Base-by-base conservation (phyloP, 1,140 invertebrate genomes). In the Solenopsis invicta region DNA sequence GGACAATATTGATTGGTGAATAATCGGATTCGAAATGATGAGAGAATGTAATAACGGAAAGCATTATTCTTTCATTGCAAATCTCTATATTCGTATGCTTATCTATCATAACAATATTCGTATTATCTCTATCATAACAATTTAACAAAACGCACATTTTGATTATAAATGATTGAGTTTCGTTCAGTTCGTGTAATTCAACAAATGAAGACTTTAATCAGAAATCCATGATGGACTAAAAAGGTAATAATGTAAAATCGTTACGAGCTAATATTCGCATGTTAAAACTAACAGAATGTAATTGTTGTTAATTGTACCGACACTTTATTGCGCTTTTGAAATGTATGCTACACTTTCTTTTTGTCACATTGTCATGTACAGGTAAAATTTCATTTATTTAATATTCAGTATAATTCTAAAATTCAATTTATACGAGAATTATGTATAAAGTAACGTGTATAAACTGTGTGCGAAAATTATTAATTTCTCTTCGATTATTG, bases 191-290 rank as follows among this genome's bases (percentile, higher is more conserved):
- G 18, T 56, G 12, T 5, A 59, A 48, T 61, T 8, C 13, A 59
- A 75, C 45, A 50, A 84, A 37, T 74, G 8, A 82, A 61, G 41
- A 29, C n/a, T 74, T 71, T 61, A 61, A 84, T 84, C 54, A 45
- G 24, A 75, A 84, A 75, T 48, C 21, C 41, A 82, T 24, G 12
- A 48, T 5, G 37, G 13, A 75, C n/a, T 50, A 37, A 50, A 80
- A 72, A 82, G 41, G 13, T 21, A 74, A 74, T 82, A 74, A 74
- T 8, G 41, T 24, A 8, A 71, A 41, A 21, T 56, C 9, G 5
- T 81, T 81, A 41, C n/a, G 37, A 72, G 37, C 21, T 81, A 54
- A 82, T 74, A 61, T 61, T 74, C 41, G 4, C 41, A 13, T 24
- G 29, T 6, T 21, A 16, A 66, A 67, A 67, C 4, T 71, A 81